Base-by-base conservation (phyloP, 2,888 invertebrate species). In the Trichogramma evanescens region DNA sequence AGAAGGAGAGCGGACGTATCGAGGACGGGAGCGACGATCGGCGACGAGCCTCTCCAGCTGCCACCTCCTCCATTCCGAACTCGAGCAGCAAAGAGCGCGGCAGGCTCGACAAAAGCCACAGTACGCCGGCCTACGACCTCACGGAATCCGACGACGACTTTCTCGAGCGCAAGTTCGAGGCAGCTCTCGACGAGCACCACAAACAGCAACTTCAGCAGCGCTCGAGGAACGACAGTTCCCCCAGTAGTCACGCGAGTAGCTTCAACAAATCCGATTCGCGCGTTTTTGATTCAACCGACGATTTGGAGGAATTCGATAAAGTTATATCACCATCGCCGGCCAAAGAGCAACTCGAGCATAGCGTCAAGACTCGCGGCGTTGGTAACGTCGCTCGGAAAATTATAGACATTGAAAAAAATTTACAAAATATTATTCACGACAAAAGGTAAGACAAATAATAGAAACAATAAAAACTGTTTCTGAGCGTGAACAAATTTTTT, bases 71-170 rank as follows among this genome's bases (percentile, higher is more conserved):
- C 3, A 2, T 2, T 26, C 26, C 26, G 26, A 26, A 26, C 6
- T 56, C 53, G 3, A 42, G n/a, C n/a, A 55, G 42, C 46, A 62
- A 61, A 45, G 59, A 64, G 10, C 74, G 82, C 42, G 87, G 86
- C 1, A 83, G 84, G 65, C 79, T 91, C 55, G 91, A 91, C 79
- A 91, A 91, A 78, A 88, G 88, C 69, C 86, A 88, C 74, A 91
- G 90, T 67, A 89, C 90, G n/a, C 91, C 91, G 2, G 89, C 89
- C 0, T 90, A 90, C 76, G 89, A 89, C 76, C 81, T 82, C 52
- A 82, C 78, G 59, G 80, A 82, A 55, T 65, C 69, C 7, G 72
- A 68, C 43, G 66, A 66, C 41, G 63, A 63, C 13, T 63, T 62
- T 8, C 61, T 58, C 5, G 62, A 61, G 5, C 63, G 64, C 54